These are phyloP conservation scores for Chaetodon auriga DNA, from an alignment of 2,113 vertebrate species.

Conservation along the genomic window DNA sequence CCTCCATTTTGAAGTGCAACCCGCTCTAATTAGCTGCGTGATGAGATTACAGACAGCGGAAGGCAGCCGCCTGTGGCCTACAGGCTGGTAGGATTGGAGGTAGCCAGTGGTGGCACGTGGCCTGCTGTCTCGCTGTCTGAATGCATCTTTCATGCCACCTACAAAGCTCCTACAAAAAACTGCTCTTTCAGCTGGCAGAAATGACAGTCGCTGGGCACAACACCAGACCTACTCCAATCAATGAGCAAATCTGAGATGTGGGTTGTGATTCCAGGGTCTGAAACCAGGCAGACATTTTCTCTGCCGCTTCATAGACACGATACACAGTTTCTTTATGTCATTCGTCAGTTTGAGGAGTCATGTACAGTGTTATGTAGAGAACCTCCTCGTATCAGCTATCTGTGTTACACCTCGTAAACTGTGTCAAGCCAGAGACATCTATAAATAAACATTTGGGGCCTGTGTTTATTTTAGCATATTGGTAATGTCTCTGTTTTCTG, in stretches of 20 bases:
- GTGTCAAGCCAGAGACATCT: too few species aligned
- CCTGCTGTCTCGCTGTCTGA: background rate
- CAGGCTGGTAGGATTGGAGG: background rate
- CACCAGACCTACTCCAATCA: background rate
- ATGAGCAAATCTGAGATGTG: background rate
- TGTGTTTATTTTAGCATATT: background rate
- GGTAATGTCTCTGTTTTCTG: background rate
- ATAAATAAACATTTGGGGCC: background rate
- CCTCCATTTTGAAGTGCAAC: too few species aligned
- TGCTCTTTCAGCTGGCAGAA: background rate
- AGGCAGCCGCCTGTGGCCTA: slow-evolving; percentile 1
- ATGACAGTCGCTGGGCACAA: background rate
- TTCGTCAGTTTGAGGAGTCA: background rate
- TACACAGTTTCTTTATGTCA: background rate
- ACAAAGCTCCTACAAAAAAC: background rate
- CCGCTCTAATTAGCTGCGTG: background rate
- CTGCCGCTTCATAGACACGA: background rate
- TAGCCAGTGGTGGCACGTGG: background rate
- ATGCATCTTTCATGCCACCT: background rate
- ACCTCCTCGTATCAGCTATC: too few species aligned
- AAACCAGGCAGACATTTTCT: background rate
- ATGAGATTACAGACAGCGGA: slow-evolving; percentile 13
- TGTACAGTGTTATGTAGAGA: background rate
- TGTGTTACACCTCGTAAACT: background rate
- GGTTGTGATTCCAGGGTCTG: background rate